A percentile compares a stretch with the other conserved stretches of the same genome.
These are phyloP conservation scores for Lomographa bimaculata DNA, from an alignment of 2,888 invertebrate species.

Conservation along the genomic window DNA sequence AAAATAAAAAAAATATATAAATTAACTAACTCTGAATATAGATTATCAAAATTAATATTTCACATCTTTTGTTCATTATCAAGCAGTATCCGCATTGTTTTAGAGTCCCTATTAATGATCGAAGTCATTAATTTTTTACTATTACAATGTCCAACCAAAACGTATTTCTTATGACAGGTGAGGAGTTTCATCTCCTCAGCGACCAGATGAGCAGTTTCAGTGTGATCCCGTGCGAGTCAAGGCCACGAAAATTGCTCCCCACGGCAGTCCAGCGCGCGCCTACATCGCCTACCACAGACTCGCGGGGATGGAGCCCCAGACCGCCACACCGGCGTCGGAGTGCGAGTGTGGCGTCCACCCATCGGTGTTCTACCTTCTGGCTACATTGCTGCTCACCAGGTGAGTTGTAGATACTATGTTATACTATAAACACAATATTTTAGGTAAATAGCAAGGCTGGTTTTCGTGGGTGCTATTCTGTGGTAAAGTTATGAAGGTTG, in stretches of 20 bases:
- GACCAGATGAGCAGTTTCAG: constrained; percentile 76
- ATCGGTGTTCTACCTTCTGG: constrained; percentile 85
- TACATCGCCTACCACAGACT: constrained; percentile 86
- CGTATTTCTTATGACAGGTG: constrained; percentile 44
- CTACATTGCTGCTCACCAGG: constrained; percentile 82
- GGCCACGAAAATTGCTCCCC: constrained; percentile 78
- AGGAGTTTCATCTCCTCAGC: constrained; percentile 60
- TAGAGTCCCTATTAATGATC: too few relatives aligned
- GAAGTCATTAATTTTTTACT: too few relatives aligned
- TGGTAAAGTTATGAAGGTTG: constrained; percentile 78
- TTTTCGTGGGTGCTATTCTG: too few relatives aligned
- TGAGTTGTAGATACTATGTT: too few relatives aligned
- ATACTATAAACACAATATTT: too few relatives aligned
- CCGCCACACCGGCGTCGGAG: constrained; percentile 76
- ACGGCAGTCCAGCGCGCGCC: constrained; percentile 78
- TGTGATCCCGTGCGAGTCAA: constrained; percentile 54
- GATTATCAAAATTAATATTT: too few relatives aligned
- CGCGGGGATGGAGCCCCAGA: constrained; percentile 81
- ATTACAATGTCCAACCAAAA: too few relatives aligned
- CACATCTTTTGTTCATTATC: too few relatives aligned
- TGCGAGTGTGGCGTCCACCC: constrained; percentile 87
- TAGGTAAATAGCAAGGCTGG: too few relatives aligned
- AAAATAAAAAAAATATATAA: too few relatives aligned
- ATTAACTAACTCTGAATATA: too few relatives aligned
- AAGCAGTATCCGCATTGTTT: too few relatives aligned